phyloP scores from a whole-genome alignment of 2,797 vertebrate genomes.

The Sebastes hubbsi region DNA sequence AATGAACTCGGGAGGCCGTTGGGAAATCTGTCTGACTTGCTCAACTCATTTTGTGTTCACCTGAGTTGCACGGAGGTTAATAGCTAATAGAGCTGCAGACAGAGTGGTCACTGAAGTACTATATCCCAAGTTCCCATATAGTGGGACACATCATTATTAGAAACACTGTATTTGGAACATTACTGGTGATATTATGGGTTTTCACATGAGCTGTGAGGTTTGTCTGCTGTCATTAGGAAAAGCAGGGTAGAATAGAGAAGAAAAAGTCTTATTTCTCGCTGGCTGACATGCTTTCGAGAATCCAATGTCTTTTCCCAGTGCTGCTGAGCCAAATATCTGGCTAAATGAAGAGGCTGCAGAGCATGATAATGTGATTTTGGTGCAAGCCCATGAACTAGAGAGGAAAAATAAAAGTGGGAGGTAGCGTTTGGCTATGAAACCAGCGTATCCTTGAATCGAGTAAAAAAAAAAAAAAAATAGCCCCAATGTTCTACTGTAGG shows the following conservation, averaged over 20 bases:
- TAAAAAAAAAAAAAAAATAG: background rate
- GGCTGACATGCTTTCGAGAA: slow-evolving; percentile 52
- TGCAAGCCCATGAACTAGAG: slow-evolving; percentile 37
- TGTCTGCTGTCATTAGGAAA: slow-evolving; percentile 18
- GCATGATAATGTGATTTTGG: slow-evolving; percentile 68
- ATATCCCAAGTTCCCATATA: slow-evolving; percentile 14
- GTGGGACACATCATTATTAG: slow-evolving; percentile 37
- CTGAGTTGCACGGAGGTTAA: slow-evolving; percentile 63
- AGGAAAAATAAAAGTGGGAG: slow-evolving; percentile 40
- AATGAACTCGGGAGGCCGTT: slow-evolving; percentile 46
- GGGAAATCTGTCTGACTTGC: slow-evolving; percentile 69
- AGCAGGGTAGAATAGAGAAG: slow-evolving; percentile 11
- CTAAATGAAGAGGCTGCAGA: slow-evolving; percentile 57
- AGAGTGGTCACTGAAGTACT: slow-evolving; percentile 41
- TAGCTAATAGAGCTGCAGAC: slow-evolving; percentile 57
- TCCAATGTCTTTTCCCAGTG: slow-evolving; percentile 41
- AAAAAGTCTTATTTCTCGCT: slow-evolving; percentile 43
- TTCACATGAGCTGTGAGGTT: slow-evolving; percentile 21
- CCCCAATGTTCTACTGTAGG: slow-evolving; percentile 23
- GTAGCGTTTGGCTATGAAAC: slow-evolving; percentile 30
- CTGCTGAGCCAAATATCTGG: slow-evolving; percentile 52
- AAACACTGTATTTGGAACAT: slow-evolving; percentile 23
- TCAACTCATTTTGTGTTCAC: slow-evolving; percentile 63
- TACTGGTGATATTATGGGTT: slow-evolving; percentile 26
- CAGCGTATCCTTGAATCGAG: slow-evolving; percentile 29